Evolutionary conservation across 1,140 invertebrate species (phyloP).

Genomic region (Leptinotarsa lineolata): DNA sequence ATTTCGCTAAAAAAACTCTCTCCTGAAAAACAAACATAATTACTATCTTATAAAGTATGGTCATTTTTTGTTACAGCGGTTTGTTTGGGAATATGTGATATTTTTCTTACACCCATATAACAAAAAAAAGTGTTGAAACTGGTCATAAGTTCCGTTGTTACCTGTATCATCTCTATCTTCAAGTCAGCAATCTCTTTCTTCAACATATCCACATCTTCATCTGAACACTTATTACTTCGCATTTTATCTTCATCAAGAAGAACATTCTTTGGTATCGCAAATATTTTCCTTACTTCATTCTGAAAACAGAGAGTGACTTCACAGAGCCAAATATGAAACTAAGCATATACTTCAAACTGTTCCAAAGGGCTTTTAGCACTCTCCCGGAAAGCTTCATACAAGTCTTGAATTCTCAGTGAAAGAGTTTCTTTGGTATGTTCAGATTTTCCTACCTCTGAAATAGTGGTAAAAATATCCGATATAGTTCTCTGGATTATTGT

Average conservation of each 20-base stretch:
- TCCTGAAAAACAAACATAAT: slow-evolving; percentile 14
- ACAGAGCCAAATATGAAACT: too few species aligned
- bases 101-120: too few species aligned
- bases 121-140: too few species aligned
- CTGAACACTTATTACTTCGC: background rate
- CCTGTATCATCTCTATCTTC: background rate
- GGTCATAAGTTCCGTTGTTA: background rate
- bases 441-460: background rate
- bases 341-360: background rate
- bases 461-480: background rate
- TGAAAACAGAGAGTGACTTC: background rate
- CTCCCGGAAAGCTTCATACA: background rate
- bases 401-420: background rate
- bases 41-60: too few species aligned
- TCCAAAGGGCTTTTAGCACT: background rate
- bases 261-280: slow-evolving; percentile 26
- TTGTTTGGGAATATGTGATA: too few species aligned
- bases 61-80: background rate
- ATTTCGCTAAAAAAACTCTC: slow-evolving; percentile 24
- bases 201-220: slow-evolving; percentile 18
- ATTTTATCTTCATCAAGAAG: slow-evolving; percentile 16
- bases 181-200: slow-evolving; percentile 15
- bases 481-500: background rate
- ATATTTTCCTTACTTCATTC: slow-evolving; percentile 22
- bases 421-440: background rate